These are phyloP conservation scores for Psilopsiagon aymara DNA, from an alignment of 2,113 vertebrate species.

Conservation along the genomic window DNA sequence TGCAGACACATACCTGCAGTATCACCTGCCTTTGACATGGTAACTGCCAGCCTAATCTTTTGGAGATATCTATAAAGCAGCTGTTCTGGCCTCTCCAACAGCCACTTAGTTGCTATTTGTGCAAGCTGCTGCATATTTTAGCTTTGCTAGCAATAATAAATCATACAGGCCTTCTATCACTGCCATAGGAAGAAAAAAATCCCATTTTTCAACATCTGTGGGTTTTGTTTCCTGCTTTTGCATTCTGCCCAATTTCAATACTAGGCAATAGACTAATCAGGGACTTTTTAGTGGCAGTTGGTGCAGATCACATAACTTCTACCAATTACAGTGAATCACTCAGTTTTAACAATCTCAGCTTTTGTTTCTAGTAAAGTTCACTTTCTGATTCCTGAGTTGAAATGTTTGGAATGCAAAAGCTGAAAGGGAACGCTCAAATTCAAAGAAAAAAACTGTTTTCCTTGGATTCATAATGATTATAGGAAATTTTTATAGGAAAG, in stretches of 20 bases:
- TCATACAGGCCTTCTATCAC: not conserved
- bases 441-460: slow-evolving; percentile 6
- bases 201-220: not conserved
- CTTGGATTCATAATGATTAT: not conserved
- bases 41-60: not conserved
- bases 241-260: not conserved
- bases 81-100: not conserved
- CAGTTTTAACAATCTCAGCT: not conserved
- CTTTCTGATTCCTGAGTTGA: not conserved
- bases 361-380: not conserved
- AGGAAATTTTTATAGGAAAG: not conserved
- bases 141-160: not conserved
- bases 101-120: not conserved
- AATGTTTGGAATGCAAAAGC: slow-evolving; percentile 35
- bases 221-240: not conserved
- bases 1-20: not conserved
- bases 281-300: not conserved
- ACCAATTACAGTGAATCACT: not conserved
- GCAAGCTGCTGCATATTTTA: not conserved
- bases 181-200: not conserved
- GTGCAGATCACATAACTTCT: not conserved
- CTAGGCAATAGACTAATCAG: not conserved
- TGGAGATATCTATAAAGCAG: not conserved
- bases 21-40: not conserved
- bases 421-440: not conserved